A percentile compares a stretch with the other conserved stretches of the same genome.
These are phyloP conservation scores for Myotis lucifugus DNA, from an alignment of 2,113 vertebrate genomes.

Conservation along the genomic window DNA sequence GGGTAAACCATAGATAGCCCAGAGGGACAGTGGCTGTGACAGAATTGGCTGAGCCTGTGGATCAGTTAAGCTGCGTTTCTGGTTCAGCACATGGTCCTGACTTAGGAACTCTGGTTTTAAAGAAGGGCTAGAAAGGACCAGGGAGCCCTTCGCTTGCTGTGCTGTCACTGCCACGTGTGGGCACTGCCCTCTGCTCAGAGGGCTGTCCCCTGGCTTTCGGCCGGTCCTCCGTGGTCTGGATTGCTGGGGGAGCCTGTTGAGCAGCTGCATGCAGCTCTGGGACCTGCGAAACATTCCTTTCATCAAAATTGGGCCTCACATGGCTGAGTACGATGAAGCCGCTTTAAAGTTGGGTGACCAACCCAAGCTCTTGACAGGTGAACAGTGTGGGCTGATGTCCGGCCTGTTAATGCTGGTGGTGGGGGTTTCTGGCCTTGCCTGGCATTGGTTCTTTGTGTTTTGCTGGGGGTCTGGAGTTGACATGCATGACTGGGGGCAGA, in stretches of 20 bases:
- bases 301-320: neutral
- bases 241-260: no score
- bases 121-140: neutral
- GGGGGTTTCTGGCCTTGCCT: neutral
- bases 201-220: neutral
- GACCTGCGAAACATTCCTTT: neutral
- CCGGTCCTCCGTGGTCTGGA: neutral
- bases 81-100: neutral
- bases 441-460: neutral
- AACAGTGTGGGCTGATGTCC: no score
- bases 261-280: neutral
- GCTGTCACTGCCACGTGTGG: fast-evolving
- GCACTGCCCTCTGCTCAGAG: neutral
- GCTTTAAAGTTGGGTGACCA: neutral
- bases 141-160: neutral
- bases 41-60: neutral
- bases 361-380: neutral
- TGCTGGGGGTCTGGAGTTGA: neutral
- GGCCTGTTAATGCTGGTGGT: neutral
- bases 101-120: neutral
- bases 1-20: conserved; percentile 63
- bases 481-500: fast-evolving
- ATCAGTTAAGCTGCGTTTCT: neutral
- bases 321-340: neutral
- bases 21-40: conserved; percentile 69